These are phyloP conservation scores for Lepidochrysops patricia DNA, from an alignment of 2,888 invertebrate genomes.

Conservation along the genomic window DNA sequence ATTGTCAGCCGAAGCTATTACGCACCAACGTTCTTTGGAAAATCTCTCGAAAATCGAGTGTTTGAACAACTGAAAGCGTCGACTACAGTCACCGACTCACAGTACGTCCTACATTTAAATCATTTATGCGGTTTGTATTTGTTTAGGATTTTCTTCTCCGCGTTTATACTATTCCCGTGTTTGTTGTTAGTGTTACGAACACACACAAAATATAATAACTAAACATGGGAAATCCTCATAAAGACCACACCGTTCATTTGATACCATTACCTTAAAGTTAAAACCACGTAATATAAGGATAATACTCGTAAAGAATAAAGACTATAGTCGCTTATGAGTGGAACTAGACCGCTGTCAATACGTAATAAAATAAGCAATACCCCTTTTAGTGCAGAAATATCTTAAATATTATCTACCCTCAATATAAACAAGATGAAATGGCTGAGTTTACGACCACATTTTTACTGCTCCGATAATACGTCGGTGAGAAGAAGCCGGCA, in stretches of 20 bases:
- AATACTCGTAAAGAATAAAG: neutral
- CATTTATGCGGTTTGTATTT: constrained; percentile 9
- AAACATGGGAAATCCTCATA: no score
- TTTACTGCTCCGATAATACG: constrained; percentile 42
- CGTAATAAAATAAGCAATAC: neutral
- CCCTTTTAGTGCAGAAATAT: constrained; percentile 1
- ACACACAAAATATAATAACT: no score
- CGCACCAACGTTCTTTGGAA: neutral
- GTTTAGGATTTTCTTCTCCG: neutral
- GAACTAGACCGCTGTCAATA: neutral
- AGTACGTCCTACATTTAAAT: constrained; percentile 1
- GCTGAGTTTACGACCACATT: constrained; percentile 36
- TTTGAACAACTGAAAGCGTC: constrained; percentile 12
- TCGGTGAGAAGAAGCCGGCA: constrained; percentile 21
- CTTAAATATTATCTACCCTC: constrained; percentile 21
- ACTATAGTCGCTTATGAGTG: no score
- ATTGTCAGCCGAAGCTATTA: neutral
- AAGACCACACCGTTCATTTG: no score
- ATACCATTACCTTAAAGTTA: no score
- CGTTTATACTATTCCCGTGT: neutral
- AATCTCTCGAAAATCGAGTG: constrained; percentile 5
- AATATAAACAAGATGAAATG: constrained; percentile 27
- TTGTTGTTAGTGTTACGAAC: neutral
- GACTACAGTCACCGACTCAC: no score
- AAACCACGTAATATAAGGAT: no score